Evolutionary conservation across 1,140 invertebrate species (phyloP), one percentile per base, ranked within the genome.

Genomic region (Mesaphorura yosii): DNA sequence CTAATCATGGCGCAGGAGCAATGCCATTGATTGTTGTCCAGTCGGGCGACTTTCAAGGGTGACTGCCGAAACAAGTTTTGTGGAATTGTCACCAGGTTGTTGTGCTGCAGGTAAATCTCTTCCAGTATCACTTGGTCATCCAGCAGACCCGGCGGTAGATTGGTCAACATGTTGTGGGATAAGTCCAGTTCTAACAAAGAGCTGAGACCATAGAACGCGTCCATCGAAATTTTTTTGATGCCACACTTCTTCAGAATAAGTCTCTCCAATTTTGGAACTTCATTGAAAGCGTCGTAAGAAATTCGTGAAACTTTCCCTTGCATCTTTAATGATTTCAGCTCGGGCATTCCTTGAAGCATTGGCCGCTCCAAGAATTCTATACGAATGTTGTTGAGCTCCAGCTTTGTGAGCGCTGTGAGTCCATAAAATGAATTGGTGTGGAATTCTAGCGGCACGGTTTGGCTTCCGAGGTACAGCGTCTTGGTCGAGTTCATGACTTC

Each of bases 21-120:
- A 53, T 82, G 73, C 81, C 80, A 82, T 10, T 78, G 79, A 70
- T 84, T 84, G 7, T 72, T 70, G 58, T 78, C 76, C 38, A 80
- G 62, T 47, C 78, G 68, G 2, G 76, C 72, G 34, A 80, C 65
- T 67, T 74, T 75, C 2, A 73, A 62, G 0, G 71, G 69, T 15
- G 48, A 66, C 51, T 65, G 70, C 44, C 66, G 65, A 51, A 82
- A 81, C 53, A 84, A 72, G 38, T 72, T 72, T 26, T 58, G 57
- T 7, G 80, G 76, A 44, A 84, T 51, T 15, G 72, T 69, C 14
- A 63, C 72, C 15, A 84, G 64, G 53, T 73, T 69, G 66, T 84
- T 84, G 38, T 75, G 68, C 47, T 76, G 73, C 17, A 84, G 63
- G 53, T 75, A 72, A 23, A 84, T 67, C 65, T 82, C 78, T 58